These are phyloP conservation scores for Coregonus suidteri DNA, from an alignment of 2,797 vertebrate genomes.

Conservation along the genomic window DNA sequence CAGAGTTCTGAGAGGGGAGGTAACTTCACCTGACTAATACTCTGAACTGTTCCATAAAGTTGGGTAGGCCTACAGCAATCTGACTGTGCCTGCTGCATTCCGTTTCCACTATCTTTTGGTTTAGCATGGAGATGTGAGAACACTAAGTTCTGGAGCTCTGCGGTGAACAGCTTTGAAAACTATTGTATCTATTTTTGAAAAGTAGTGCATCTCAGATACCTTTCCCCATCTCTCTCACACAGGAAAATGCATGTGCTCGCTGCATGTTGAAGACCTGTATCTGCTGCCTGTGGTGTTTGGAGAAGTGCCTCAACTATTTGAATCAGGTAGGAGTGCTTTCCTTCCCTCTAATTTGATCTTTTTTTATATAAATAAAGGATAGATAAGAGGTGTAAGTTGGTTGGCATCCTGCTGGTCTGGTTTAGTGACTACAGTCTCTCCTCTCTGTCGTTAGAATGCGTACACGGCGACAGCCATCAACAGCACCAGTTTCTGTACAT, in stretches of 20 bases:
- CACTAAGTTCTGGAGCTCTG: too few species aligned
- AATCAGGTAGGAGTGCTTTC: constrained; percentile 85
- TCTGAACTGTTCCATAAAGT: too few species aligned
- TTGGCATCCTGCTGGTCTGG: not conserved
- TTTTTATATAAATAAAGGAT: not conserved
- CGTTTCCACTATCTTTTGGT: too few species aligned
- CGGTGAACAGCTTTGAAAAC: too few species aligned
- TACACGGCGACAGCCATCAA: constrained; percentile 99
- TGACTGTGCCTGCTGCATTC: too few species aligned
- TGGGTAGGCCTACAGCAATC: too few species aligned
- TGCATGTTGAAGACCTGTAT: constrained; percentile 95
- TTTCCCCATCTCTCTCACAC: constrained; percentile 28
- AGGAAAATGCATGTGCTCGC: constrained; percentile 95
- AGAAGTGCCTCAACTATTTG: constrained; percentile 99
- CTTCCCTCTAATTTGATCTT: not conserved
- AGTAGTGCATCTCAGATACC: not conserved
- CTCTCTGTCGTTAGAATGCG: constrained; percentile 80
- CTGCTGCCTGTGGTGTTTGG: constrained; percentile 98
- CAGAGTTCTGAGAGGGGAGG: too few species aligned
- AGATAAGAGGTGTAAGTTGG: not conserved
- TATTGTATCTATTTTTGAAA: not conserved
- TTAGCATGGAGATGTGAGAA: too few species aligned
- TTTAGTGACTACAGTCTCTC: not conserved
- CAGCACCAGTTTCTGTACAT: constrained; percentile 97
- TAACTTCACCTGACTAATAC: too few species aligned